Percentiles rank a stretch among this genome's conserved stretches.
Conservation (phyloP, 2,113 vertebrate species). For the Lophius piscatorius region DNA sequence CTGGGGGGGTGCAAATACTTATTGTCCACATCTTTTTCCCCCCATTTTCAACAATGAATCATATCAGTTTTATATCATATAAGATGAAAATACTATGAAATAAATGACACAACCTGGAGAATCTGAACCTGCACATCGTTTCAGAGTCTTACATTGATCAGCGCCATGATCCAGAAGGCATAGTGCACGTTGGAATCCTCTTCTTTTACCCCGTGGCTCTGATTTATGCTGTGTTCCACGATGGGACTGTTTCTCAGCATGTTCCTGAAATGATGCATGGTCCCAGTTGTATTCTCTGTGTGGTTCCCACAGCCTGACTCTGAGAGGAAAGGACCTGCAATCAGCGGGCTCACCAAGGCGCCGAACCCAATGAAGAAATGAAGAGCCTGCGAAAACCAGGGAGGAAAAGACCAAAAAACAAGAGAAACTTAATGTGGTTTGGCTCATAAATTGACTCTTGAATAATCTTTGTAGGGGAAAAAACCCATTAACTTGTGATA, state of each 20-base stretch:
- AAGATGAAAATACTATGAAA: no score
- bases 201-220: conserved; percentile 59
- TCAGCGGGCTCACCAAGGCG: conserved; percentile 92
- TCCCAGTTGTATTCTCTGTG: conserved; percentile 80
- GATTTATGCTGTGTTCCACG: conserved; percentile 77
- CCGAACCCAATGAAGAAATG: conserved; percentile 97
- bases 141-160: conserved; percentile 89
- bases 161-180: conserved; percentile 98
- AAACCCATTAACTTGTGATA: no score
- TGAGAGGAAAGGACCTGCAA: conserved; percentile 95
- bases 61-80: no score
- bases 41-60: no score
- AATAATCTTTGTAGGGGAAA: no score
- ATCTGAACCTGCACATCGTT: neutral
- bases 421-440: conserved; percentile 21
- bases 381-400: conserved; percentile 83
- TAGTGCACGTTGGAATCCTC: conserved; percentile 85
- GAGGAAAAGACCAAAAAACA: conserved; percentile 26
- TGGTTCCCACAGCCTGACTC: conserved; percentile 87
- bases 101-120: neutral
- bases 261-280: conserved; percentile 85
- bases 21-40: neutral
- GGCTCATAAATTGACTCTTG: neutral
- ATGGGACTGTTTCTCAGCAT: conserved; percentile 81
- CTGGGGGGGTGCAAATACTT: conserved; percentile 65